A percentile compares a stretch with the other conserved stretches of the same genome.
These are phyloP conservation scores for Lepus americanus DNA, from an alignment of 2,113 vertebrate species.

Conservation along the genomic window DNA sequence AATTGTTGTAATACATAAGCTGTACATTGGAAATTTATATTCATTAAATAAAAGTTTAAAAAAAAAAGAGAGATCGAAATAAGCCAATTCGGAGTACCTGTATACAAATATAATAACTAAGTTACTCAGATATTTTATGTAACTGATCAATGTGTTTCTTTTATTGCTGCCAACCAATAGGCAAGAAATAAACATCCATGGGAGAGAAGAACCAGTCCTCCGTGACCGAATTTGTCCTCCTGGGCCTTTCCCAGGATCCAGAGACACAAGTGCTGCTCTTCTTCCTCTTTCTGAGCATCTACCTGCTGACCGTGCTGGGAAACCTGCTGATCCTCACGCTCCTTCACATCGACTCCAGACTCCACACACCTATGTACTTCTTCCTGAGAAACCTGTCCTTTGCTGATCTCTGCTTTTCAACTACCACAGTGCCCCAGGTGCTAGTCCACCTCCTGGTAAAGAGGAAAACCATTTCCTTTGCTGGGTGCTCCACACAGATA, in stretches of 20 bases:
- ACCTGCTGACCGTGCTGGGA: constrained; percentile 72
- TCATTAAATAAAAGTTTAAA: too few relatives aligned
- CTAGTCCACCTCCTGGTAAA: constrained; percentile 72
- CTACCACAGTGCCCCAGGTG: constrained; percentile 76
- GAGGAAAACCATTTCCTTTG: constrained; percentile 77
- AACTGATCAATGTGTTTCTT: not conserved
- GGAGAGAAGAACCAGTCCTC: constrained; percentile 73
- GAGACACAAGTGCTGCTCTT: constrained; percentile 73
- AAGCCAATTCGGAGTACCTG: too few relatives aligned
- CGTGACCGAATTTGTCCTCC: constrained; percentile 75
- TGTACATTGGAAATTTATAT: too few relatives aligned
- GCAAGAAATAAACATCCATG: constrained; percentile 53
- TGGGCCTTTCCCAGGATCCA: constrained; percentile 75
- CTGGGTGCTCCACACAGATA: constrained; percentile 73
- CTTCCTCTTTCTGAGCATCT: constrained; percentile 70
- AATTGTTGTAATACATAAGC: too few relatives aligned
- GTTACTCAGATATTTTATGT: not conserved
- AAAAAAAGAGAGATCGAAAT: too few relatives aligned
- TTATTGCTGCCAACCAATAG: not conserved
- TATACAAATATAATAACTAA: not conserved
- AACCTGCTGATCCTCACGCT: constrained; percentile 71
- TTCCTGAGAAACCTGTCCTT: constrained; percentile 81
- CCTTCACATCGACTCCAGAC: constrained; percentile 64
- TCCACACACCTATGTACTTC: constrained; percentile 77
- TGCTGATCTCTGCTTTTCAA: constrained; percentile 78